Base-by-base conservation (phyloP, 1,140 invertebrate species). In the Zaprionus inermis region DNA sequence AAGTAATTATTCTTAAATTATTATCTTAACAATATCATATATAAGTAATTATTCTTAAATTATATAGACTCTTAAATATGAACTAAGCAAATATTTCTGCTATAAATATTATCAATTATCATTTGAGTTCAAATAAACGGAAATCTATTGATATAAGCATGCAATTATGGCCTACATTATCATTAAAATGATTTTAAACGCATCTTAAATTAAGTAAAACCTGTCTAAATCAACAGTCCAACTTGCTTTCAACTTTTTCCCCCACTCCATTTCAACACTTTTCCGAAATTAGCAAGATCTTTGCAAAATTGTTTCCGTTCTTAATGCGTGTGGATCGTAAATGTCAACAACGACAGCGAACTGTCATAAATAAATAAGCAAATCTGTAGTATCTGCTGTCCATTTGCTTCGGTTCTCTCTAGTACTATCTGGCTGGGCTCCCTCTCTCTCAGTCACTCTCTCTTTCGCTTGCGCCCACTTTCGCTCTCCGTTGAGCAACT, bases 261-360 rank as follows among this genome's bases (percentile, higher is more conserved):
- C 18, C 1, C 12, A 5, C 11, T 10, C 58, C 18, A 14, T 12
- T 28, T 9, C n/a, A 12, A 12, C 22, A 55, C 18, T n/a, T 34
- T 63, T 11, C 2, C 3, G 51, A 20, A 18, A 32, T 30, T n/a
- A 12, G 28, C 41, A 30, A 24, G 28, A 52, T 9, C 12, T 32
- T 24, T 61, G 60, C 67, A 58, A 68, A 51, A 69, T 57, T 44
- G 20, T 22, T 30, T 52, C 32, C 22, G 46, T 36, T 24, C 51
- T 30, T 74, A 75, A 75, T 71, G 73, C 73, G 67, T 76, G 73
- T 76, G 54, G 68, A 76, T 44, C 61, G 56, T 72, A 61, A 76
- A 72, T 76, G 73, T 72, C 68, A 72, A 64, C 57, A 32, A 22
- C 46, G 44, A 59, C 38, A 16, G 16, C 44, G 16, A 59, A 75